Conservation (phyloP, 2,113 vertebrate genomes). For the Meriones unguiculatus region DNA sequence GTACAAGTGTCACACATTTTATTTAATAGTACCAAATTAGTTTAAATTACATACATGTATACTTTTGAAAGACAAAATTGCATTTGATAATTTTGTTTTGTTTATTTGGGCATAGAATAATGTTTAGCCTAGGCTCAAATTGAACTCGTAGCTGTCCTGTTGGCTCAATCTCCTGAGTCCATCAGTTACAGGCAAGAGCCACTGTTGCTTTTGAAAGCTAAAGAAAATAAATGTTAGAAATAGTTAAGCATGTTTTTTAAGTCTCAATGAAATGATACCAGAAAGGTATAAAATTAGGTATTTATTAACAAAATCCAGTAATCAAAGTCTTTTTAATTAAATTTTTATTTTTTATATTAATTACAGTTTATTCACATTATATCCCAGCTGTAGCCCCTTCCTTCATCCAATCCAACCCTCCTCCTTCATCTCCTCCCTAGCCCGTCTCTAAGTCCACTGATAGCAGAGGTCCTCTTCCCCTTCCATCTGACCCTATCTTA, state of each 20-base stretch:
- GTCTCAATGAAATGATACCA: constrained; percentile 33
- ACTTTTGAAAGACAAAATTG: not conserved
- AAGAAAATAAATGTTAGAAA: constrained; percentile 43
- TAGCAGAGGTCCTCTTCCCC: too few relatives aligned
- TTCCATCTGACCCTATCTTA: too few relatives aligned
- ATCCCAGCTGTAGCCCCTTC: too few relatives aligned
- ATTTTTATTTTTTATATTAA: too few relatives aligned
- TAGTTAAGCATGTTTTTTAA: not conserved
- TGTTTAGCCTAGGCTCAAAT: not conserved
- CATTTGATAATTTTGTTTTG: not conserved
- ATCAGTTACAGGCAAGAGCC: not conserved
- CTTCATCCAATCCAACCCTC: too few relatives aligned
- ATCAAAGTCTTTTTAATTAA: not conserved
- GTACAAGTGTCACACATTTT: not conserved
- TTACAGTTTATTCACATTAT: too few relatives aligned
- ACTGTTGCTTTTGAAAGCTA: constrained; percentile 33
- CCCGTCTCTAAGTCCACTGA: too few relatives aligned
- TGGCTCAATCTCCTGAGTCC: not conserved
- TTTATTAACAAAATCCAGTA: constrained; percentile 26
- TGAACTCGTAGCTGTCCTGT: not conserved
- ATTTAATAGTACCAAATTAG: constrained; percentile 1
- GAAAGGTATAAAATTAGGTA: constrained; percentile 14
- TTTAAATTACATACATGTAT: not conserved
- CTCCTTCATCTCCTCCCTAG: too few relatives aligned
- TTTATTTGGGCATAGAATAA: not conserved